phyloP scores from a whole-genome alignment of 2,888 invertebrate species.

The Drosophila prostipennis region DNA sequence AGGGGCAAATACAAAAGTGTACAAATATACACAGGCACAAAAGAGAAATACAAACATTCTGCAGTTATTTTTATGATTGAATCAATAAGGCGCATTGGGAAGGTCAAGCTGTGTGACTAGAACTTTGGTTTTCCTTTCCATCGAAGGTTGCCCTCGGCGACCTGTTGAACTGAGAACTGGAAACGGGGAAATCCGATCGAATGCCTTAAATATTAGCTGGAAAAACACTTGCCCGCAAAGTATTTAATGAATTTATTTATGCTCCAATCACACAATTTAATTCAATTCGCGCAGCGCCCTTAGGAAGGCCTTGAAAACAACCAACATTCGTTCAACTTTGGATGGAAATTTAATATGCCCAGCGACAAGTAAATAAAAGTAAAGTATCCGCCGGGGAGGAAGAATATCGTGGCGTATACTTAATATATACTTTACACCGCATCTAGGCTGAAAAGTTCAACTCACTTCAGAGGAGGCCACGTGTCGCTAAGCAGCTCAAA shows the following conservation, averaged over 20 bases:
- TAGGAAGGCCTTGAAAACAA: slow-evolving; percentile 38
- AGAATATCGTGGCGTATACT: slow-evolving; percentile 53
- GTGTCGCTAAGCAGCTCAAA: slow-evolving; percentile 58
- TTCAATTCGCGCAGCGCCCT: slow-evolving; percentile 56
- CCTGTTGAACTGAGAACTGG: slow-evolving; percentile 24
- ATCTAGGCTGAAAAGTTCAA: slow-evolving; percentile 16
- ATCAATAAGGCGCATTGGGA: slow-evolving; percentile 65
- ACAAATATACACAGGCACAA: slow-evolving; percentile 1
- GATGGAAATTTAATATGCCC: slow-evolving; percentile 50
- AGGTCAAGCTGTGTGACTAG: slow-evolving; percentile 31
- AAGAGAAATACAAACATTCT: slow-evolving; percentile 42
- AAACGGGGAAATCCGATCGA: slow-evolving; percentile 1
- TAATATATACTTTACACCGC: slow-evolving; percentile 53
- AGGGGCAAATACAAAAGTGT: neutral
- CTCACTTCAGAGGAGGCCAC: slow-evolving; percentile 29
- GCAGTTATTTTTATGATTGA: slow-evolving; percentile 69
- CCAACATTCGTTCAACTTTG: slow-evolving; percentile 48
- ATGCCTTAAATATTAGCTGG: slow-evolving; percentile 15
- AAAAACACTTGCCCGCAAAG: slow-evolving; percentile 15
- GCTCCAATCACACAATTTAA: slow-evolving; percentile 72
- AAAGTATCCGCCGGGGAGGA: slow-evolving; percentile 45
- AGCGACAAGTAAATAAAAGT: slow-evolving; percentile 50
- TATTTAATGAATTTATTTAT: slow-evolving; percentile 61
- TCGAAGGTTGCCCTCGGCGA: slow-evolving; percentile 3
- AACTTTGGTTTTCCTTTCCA: neutral